Evolutionary conservation across 2,888 invertebrate species (phyloP), one percentile per base, ranked within the genome.

Genomic region (Drosophila anomelani): DNA sequence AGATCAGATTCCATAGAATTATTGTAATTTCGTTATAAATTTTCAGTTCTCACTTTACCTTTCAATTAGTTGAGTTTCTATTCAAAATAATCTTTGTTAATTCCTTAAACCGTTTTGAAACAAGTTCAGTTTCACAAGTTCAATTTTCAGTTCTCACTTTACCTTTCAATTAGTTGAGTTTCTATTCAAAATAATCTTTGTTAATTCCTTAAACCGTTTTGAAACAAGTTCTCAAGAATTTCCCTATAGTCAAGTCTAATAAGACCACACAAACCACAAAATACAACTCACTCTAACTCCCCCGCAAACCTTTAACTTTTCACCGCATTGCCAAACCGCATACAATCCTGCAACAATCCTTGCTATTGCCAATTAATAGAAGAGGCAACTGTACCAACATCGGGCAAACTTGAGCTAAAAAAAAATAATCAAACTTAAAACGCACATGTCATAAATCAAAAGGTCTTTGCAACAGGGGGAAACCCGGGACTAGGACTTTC

Each of bases 371-470:
- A 74, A 74, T 74, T 72, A 71, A 71, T 41, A 38, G 60, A 70
- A 55, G 72, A 32, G 55, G 44, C 36, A n/a, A 60, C 72, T 56
- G 71, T 71, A 57, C 56, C 39, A 6, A 46, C 39, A 41, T 47
- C 34, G 38, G 13, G 29, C 56, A 79, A 54, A 69, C 72, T 75
- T 68, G 55, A 66, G 64, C 53, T 55, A 43, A 39, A 39, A 41
- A 41, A 41, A 26, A 20, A 49, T 29, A 36, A 54, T 26, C 9
- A 46, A 39, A 47, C 63, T 81, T 86, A 84, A 83, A 87, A 79
- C 81, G 67, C 87, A 81, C 76, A 81, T 84, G 85, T 77, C 76
- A 89, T 88, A 89, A 86, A 85, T 89, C 87, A 85, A 89, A 84
- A 75, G 76, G 70, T 74, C 77, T 88, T 74, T 72, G 63, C 78